Conservation (phyloP, 2,888 invertebrate genomes). For the Merodon equestris region DNA sequence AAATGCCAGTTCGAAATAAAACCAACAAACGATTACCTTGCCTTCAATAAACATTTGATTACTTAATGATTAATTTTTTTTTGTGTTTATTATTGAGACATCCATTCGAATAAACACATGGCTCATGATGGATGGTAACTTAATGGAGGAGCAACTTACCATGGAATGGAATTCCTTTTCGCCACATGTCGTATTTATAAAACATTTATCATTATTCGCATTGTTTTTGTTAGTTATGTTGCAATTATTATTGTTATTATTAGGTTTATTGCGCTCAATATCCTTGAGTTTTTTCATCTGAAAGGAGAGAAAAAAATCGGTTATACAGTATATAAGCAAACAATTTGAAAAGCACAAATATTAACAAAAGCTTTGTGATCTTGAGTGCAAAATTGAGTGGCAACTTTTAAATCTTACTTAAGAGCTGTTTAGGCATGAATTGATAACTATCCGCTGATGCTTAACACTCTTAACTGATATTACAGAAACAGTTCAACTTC, state of each 20-base stretch:
- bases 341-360: no score
- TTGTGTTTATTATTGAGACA: neutral
- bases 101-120: neutral
- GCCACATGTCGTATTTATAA: constrained; percentile 71
- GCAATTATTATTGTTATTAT: constrained; percentile 70
- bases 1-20: no score
- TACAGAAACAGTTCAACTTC: no score
- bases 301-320: constrained; percentile 72
- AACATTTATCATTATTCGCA: constrained; percentile 72
- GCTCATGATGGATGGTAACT: constrained; percentile 10
- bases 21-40: no score
- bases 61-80: neutral
- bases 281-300: constrained; percentile 81
- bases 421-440: no score
- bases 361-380: no score
- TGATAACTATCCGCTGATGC: no score
- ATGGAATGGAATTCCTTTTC: constrained; percentile 70
- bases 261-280: constrained; percentile 79
- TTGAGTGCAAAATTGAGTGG: no score
- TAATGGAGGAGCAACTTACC: constrained; percentile 63
- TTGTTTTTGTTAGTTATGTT: constrained; percentile 67
- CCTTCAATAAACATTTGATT: neutral
- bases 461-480: no score
- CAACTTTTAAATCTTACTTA: no score
- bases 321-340: no score